Evolutionary conservation across 2,797 vertebrate species (phyloP).

Genomic region (Sphenopsis melanotis): DNA sequence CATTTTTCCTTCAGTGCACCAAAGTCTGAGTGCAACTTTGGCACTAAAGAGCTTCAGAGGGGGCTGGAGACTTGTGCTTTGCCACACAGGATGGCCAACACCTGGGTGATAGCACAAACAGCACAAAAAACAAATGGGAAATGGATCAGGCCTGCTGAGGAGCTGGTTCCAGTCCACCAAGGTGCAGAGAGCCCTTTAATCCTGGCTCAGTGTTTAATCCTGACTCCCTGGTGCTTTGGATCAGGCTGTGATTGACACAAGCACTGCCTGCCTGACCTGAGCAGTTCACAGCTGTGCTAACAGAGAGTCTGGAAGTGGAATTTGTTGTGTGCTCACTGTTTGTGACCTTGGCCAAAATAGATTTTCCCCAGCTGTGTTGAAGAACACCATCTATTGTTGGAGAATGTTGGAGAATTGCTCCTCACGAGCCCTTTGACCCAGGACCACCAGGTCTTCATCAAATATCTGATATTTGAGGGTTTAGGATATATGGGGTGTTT

Average conservation of each 20-base stretch:
- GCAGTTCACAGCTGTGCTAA: background rate
- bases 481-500: background rate
- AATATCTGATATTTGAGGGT: background rate
- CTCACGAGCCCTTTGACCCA: background rate
- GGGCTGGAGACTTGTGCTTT: background rate
- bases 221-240: background rate
- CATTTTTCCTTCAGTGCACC: background rate
- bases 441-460: background rate
- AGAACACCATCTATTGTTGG: background rate
- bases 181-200: background rate
- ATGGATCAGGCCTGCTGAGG: background rate
- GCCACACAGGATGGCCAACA: background rate
- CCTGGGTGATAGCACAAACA: fast-evolving
- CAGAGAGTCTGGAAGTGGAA: background rate
- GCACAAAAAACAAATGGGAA: background rate
- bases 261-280: background rate
- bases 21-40: background rate
- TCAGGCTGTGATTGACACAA: background rate
- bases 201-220: background rate
- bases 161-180: background rate
- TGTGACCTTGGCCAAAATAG: background rate
- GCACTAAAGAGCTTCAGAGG: background rate
- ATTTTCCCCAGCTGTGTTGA: background rate
- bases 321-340: fast-evolving
- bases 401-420: background rate